Percentiles rank a stretch among this genome's conserved stretches.
These are phyloP conservation scores for Drosophila nigricruria DNA, from an alignment of 2,888 invertebrate genomes.

Conservation along the genomic window DNA sequence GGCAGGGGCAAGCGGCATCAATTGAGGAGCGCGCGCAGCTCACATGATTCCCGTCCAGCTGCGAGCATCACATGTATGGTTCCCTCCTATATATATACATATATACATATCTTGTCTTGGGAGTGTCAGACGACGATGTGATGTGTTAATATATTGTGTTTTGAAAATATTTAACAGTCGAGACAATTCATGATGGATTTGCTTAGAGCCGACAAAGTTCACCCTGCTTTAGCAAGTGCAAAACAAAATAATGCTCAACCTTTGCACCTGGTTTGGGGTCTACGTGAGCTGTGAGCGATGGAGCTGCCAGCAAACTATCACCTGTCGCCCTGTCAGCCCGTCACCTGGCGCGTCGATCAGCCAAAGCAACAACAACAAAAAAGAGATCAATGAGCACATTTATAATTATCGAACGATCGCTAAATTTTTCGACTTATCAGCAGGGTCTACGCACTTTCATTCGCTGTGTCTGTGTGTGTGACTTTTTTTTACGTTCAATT, in stretches of 20 bases:
- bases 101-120: conserved; percentile 53
- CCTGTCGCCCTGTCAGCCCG: conserved; percentile 8
- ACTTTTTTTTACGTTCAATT: conserved; percentile 13
- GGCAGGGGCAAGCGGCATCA: conserved; percentile 26
- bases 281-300: conserved; percentile 29
- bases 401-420: conserved; percentile 61
- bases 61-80: conserved; percentile 69
- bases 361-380: conserved; percentile 2
- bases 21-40: conserved; percentile 43
- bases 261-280: not conserved
- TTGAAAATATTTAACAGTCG: conserved; percentile 33
- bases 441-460: conserved; percentile 24
- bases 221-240: not conserved
- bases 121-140: conserved; percentile 65
- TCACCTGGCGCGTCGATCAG: conserved; percentile 13
- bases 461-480: not conserved
- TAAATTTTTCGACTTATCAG: conserved; percentile 46
- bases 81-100: conserved; percentile 1
- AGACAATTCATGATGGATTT: conserved; percentile 51
- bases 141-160: conserved; percentile 71
- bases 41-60: conserved; percentile 59
- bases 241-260: not conserved
- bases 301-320: conserved; percentile 26
- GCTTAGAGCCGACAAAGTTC: conserved; percentile 16
- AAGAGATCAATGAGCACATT: conserved; percentile 44